phyloP scores from a whole-genome alignment of 2,113 vertebrate species.

The Amazona vittata region DNA sequence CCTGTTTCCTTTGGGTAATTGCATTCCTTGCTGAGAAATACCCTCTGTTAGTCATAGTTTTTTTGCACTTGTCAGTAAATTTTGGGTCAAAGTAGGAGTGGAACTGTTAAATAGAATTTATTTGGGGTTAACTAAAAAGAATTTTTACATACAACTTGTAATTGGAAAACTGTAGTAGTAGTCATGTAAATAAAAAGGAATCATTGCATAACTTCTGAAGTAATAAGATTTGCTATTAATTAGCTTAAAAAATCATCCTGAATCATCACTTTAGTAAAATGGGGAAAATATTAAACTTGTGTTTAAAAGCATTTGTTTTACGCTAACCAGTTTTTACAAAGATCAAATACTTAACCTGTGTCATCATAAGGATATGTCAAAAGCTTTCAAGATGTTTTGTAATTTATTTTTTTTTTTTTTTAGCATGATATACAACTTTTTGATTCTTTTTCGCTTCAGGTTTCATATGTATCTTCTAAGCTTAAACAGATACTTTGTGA shows the following conservation, averaged over 20 bases:
- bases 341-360: slow-evolving; percentile 20
- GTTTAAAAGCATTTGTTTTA: neutral
- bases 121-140: neutral
- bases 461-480: neutral
- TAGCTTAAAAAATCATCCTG: neutral
- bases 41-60: neutral
- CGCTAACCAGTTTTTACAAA: neutral
- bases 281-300: neutral
- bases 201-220: neutral
- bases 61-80: neutral
- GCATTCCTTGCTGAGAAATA: neutral
- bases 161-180: neutral
- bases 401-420: neutral
- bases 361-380: neutral
- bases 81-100: neutral
- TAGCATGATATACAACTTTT: neutral
- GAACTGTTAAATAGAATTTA: neutral
- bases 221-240: neutral
- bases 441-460: neutral
- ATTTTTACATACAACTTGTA: neutral
- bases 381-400: neutral
- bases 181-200: neutral
- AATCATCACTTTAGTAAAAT: neutral
- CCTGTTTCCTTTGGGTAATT: neutral
- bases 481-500: neutral